Base-by-base conservation (phyloP, 2,113 vertebrate species). In the Gobio gobio region DNA sequence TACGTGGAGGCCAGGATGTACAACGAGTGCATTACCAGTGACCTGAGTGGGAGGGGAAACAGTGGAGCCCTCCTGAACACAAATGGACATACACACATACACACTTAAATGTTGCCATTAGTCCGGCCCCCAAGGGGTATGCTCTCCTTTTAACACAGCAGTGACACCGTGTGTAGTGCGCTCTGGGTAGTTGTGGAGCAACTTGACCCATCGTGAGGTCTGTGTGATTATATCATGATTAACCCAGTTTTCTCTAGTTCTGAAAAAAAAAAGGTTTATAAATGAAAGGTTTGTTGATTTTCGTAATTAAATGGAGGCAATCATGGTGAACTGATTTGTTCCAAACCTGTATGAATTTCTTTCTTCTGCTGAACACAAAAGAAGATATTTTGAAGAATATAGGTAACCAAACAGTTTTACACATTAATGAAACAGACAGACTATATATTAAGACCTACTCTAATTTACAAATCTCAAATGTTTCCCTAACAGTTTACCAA, bases 1-100 rank as follows among this genome's bases (percentile, higher is more conserved):
- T 94, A 95, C 94, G 93, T 95, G 93, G 94, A 93, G 91, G 94
- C 94, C 95, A 96, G 96, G 96, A 97, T 96, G 95, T 95, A 95
- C 95, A 70, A 94, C 94, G 94, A 95, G 95, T 94, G 94, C 94
- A 95, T 96, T 96, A 94, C 95, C 93, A 95, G 92, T 96, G 96
- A 95, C 94, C 93, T 94, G 94, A 93, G 95, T 92, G 94, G 93
- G 95, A 91, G 93, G 95, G 91, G 93, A 93, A 93, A 93, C 93
- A 93, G 93, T 90, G 91, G 90, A 92, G 92, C 91, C 92, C 93
- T 92, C 91, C 91, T 95, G 91, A 94, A 84, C 84, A 66, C 82
- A 84, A 51, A 86, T 36, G 77, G 59, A 88, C 68, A 82, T 56
- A 78, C 80, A 87, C 75, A 83, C 49, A 86, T 85, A 83, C 70